These are phyloP conservation scores for Encarsia formosa DNA, from an alignment of 2,888 invertebrate genomes.

Conservation along the genomic window DNA sequence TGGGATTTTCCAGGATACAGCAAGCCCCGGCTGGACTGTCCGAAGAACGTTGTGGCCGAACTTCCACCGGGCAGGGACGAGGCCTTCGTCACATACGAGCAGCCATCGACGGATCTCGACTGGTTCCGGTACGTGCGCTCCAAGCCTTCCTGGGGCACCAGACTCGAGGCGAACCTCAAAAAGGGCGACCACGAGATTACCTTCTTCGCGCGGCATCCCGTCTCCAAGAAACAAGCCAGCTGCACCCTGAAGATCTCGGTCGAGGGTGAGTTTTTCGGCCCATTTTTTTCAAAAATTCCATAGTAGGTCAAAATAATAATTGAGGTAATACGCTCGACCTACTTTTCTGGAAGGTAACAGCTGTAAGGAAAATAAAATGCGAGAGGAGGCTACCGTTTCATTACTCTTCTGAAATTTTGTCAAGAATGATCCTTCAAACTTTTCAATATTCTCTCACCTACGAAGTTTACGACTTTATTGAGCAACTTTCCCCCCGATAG, in stretches of 20 bases:
- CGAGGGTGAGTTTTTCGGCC: conserved; percentile 42
- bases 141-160: conserved; percentile 54
- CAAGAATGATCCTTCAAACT: no score
- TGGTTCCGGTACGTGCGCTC: conserved; percentile 55
- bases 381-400: no score
- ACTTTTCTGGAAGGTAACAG: no score
- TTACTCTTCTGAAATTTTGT: no score
- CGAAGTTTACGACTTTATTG: no score
- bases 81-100: conserved; percentile 53
- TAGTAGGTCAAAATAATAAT: no score
- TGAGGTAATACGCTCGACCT: no score
- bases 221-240: conserved; percentile 51
- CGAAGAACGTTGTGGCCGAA: conserved; percentile 52
- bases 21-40: conserved; percentile 55
- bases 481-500: no score
- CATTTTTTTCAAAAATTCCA: no score
- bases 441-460: no score
- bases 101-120: conserved; percentile 56
- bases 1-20: conserved; percentile 48
- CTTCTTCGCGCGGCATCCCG: conserved; percentile 54
- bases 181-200: conserved; percentile 53
- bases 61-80: conserved; percentile 50
- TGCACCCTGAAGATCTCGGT: conserved; percentile 51
- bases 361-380: no score
- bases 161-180: conserved; percentile 52